Conservation (phyloP, 2,888 invertebrate species). For the Polymixis flavicincta region DNA sequence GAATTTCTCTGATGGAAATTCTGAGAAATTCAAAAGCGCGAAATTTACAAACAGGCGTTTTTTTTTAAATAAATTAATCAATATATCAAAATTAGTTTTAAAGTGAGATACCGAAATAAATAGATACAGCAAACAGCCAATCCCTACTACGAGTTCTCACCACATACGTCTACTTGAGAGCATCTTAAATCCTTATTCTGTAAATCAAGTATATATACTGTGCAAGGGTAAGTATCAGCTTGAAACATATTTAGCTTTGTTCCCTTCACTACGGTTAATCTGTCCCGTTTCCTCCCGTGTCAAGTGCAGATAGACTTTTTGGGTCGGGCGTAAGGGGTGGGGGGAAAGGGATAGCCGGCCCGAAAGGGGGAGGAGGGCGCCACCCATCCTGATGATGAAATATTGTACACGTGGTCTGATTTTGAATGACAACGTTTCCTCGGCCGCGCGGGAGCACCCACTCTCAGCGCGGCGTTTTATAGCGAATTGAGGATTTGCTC, state of each 20-base stretch:
- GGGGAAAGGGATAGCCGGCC: constrained; percentile 73
- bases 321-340: constrained; percentile 80
- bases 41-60: no score
- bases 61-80: background rate
- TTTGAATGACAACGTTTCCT: constrained; percentile 93
- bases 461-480: constrained; percentile 87
- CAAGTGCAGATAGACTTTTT: constrained; percentile 91
- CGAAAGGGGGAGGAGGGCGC: constrained; percentile 67
- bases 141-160: background rate
- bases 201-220: constrained; percentile 77
- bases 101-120: background rate
- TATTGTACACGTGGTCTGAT: constrained; percentile 94
- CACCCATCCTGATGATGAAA: constrained; percentile 92
- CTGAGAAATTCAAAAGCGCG: no score
- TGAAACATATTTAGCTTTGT: constrained; percentile 91
- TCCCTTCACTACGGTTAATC: constrained; percentile 90
- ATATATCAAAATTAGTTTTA: background rate
- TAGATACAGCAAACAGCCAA: background rate
- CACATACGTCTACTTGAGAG: constrained; percentile 12
- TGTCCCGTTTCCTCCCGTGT: constrained; percentile 90
- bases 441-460: constrained; percentile 84
- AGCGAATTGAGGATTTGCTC: constrained; percentile 84
- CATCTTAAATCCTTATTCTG: constrained; percentile 67
- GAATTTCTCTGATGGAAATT: no score
- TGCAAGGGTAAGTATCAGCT: constrained; percentile 87